Conservation (phyloP, 2,797 vertebrate genomes). For the Pantherophis alleghaniensis region DNA sequence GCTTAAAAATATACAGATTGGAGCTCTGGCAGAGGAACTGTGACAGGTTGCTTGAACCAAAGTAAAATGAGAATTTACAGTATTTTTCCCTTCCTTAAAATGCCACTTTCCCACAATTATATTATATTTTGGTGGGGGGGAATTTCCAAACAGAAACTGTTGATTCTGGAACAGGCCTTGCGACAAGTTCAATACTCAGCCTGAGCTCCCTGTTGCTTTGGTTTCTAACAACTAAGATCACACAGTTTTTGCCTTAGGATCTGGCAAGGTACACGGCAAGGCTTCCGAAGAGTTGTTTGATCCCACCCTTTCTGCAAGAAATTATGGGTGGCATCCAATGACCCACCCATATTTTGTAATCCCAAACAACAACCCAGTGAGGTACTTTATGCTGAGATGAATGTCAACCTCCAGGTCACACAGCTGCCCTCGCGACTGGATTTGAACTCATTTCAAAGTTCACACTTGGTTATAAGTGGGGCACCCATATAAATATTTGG, state of each 20-base stretch:
- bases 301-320: neutral
- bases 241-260: neutral
- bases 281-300: neutral
- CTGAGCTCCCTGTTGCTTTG: slow-evolving; percentile 10
- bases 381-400: neutral
- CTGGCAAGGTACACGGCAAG: neutral
- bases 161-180: neutral
- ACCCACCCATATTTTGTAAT: neutral
- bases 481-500: neutral
- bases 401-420: neutral
- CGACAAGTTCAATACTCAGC: neutral
- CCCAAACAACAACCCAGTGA: neutral
- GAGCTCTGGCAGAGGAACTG: neutral
- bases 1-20: neutral
- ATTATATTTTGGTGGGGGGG: neutral
- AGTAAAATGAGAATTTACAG: neutral
- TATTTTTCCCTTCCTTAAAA: neutral
- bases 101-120: neutral
- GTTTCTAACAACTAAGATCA: slow-evolving; percentile 28
- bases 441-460: neutral
- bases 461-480: neutral
- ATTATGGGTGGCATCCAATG: neutral
- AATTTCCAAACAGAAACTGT: neutral
- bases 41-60: neutral
- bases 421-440: neutral